These are phyloP conservation scores for Tiliqua scincoides DNA, from an alignment of 2,113 vertebrate species.

Conservation along the genomic window DNA sequence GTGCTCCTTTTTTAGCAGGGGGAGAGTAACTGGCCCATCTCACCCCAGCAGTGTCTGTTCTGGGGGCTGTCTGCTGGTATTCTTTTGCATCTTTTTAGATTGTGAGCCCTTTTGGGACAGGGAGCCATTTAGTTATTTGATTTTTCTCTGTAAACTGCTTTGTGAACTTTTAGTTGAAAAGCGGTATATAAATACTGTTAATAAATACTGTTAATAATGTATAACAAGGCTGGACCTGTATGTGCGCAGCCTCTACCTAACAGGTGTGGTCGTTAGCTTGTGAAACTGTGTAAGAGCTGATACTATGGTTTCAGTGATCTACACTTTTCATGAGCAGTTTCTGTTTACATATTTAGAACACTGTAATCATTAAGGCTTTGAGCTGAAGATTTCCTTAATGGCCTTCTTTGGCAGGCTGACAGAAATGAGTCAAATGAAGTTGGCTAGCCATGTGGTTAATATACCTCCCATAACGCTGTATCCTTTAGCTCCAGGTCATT, in stretches of 20 bases:
- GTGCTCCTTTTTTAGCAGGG: no score
- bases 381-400: neutral
- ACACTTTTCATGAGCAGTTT: neutral
- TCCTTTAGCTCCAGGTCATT: no score
- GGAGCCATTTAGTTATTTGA: no score
- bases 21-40: no score
- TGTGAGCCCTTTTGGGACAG: no score
- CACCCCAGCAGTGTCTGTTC: no score
- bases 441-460: neutral
- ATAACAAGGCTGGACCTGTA: neutral
- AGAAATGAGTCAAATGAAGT: neutral
- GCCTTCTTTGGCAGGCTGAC: neutral
- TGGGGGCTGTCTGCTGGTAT: no score
- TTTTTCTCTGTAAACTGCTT: no score
- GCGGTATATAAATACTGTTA: no score
- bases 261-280: neutral
- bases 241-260: neutral
- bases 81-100: no score
- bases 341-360: neutral
- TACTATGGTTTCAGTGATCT: neutral
- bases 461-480: neutral
- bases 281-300: neutral
- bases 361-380: neutral
- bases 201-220: no score
- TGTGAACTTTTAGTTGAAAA: no score